These are phyloP conservation scores for Scrobipalpa costella DNA, from an alignment of 2,888 invertebrate species.

Conservation along the genomic window DNA sequence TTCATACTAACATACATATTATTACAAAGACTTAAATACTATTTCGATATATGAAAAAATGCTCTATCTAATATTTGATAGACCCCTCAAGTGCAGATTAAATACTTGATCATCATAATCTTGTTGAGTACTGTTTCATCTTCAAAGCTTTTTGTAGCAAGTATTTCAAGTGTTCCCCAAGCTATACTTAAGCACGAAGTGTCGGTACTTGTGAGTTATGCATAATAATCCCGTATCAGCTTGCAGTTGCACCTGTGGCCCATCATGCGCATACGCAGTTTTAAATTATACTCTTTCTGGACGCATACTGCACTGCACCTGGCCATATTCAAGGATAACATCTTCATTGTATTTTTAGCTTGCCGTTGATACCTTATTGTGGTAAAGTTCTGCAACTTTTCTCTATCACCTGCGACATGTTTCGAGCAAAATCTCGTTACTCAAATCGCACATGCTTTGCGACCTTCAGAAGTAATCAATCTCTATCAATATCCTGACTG, in stretches of 20 bases:
- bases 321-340: conserved; percentile 6
- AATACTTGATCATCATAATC: too few relatives aligned
- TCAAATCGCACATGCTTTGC: not conserved
- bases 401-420: not conserved
- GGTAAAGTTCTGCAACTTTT: not conserved
- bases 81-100: too few relatives aligned
- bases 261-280: not conserved
- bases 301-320: conserved; percentile 9
- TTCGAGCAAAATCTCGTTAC: not conserved
- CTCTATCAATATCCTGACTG: conserved; percentile 8
- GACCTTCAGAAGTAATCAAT: conserved; percentile 23
- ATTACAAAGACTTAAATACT: too few relatives aligned
- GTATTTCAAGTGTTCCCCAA: not conserved
- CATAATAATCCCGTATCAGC: conserved; percentile 2
- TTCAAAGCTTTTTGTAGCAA: not conserved
- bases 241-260: conserved; percentile 1
- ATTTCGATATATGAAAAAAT: too few relatives aligned
- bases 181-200: conserved; percentile 1
- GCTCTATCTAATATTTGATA: too few relatives aligned
- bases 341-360: not conserved
- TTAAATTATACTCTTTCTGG: not conserved
- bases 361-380: not conserved
- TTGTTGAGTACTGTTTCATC: too few relatives aligned
- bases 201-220: not conserved
- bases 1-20: too few relatives aligned